A percentile compares a stretch with the other conserved stretches of the same genome.
These are phyloP conservation scores for Sula dactylatra DNA, from an alignment of 2,113 vertebrate species.

Conservation along the genomic window DNA sequence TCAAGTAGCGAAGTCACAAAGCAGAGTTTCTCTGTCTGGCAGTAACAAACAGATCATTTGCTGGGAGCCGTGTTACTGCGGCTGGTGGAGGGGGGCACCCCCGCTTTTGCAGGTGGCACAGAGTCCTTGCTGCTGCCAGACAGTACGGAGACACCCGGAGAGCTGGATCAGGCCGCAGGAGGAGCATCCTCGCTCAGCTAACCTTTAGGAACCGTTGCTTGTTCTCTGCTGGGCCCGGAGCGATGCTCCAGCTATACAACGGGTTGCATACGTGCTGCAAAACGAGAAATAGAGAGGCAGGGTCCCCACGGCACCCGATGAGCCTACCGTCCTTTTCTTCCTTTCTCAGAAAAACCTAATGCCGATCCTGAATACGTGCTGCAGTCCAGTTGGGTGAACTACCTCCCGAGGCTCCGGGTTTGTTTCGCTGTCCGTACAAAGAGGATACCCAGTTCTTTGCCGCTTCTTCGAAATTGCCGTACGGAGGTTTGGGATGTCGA, in stretches of 20 bases:
- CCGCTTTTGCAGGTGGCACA: background rate
- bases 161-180: fast-evolving
- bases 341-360: too few species aligned
- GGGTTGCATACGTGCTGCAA: background rate
- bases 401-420: background rate
- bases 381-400: background rate
- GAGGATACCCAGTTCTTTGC: background rate
- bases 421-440: too few species aligned
- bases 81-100: background rate
- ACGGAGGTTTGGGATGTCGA: background rate
- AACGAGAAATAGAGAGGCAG: background rate
- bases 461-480: background rate
- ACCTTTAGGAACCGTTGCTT: background rate
- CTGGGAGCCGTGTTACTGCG: fast-evolving
- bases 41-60: background rate
- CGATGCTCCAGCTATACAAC: background rate
- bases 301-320: background rate
- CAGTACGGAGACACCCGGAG: fast-evolving
- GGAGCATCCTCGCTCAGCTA: background rate
- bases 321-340: background rate
- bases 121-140: background rate
- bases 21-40: background rate
- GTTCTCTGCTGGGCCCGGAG: background rate
- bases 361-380: fast-evolving
- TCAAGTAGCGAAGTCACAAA: background rate